Conservation (phyloP, 2,888 invertebrate genomes). For the Tineola bisselliella region DNA sequence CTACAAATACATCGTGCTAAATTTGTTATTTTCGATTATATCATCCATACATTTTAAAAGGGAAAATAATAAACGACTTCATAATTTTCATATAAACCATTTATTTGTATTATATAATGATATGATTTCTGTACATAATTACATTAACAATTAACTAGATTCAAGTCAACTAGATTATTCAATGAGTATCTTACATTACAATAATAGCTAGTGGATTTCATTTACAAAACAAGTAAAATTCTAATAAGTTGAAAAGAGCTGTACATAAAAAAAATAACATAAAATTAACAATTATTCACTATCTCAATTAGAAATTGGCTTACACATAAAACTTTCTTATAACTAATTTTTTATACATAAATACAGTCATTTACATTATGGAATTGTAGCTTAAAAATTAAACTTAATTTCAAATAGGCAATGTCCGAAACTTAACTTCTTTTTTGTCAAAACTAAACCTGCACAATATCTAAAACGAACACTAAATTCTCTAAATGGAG, state of each 20-base stretch:
- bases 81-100: constrained; percentile 55
- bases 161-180: constrained; percentile 61
- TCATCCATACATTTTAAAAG: too few species aligned
- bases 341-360: constrained; percentile 43
- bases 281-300: constrained; percentile 9
- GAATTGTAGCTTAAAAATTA: constrained; percentile 46
- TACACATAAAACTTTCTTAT: constrained; percentile 16
- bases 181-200: constrained; percentile 59
- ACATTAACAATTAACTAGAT: constrained; percentile 62
- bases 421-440: not conserved
- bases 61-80: constrained; percentile 23
- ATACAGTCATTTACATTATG: constrained; percentile 51
- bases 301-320: constrained; percentile 10
- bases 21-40: too few species aligned
- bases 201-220: constrained; percentile 43
- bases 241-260: constrained; percentile 52
- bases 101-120: constrained; percentile 65
- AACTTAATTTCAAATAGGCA: constrained; percentile 19
- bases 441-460: constrained; percentile 2
- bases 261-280: constrained; percentile 30
- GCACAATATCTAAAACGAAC: not conserved
- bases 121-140: constrained; percentile 68
- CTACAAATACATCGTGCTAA: too few species aligned
- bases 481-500: constrained; percentile 21
- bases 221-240: constrained; percentile 17